Evolutionary conservation across 2,888 invertebrate species (phyloP).

Genomic region (Dicyrtomina minuta): DNA sequence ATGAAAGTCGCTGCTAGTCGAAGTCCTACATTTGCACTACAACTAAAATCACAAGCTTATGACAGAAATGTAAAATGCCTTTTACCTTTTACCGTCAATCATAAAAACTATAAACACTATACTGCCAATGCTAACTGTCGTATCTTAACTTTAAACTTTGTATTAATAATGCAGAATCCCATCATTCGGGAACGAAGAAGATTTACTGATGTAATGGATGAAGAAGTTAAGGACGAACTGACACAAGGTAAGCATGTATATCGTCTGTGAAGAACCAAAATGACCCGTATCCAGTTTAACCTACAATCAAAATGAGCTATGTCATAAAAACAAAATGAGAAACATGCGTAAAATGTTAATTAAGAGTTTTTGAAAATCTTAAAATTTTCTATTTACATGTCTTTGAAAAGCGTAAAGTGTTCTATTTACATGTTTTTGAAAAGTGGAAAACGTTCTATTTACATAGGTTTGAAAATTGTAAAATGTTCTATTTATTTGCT

Average conservation of each 20-base stretch:
- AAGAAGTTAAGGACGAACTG: conserved; percentile 89
- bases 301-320: too few relatives aligned
- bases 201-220: conserved; percentile 93
- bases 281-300: too few relatives aligned
- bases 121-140: neutral
- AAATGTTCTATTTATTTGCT: too few relatives aligned
- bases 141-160: conserved; percentile 1
- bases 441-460: too few relatives aligned
- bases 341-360: too few relatives aligned
- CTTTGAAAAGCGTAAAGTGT: too few relatives aligned
- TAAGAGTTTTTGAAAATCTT: too few relatives aligned
- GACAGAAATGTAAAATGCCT: conserved; percentile 48
- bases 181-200: conserved; percentile 85
- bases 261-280: too few relatives aligned
- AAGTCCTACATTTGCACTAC: conserved; percentile 63
- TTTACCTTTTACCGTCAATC: neutral
- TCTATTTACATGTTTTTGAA: too few relatives aligned
- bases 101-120: neutral
- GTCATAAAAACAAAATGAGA: too few relatives aligned
- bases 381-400: too few relatives aligned
- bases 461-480: too few relatives aligned
- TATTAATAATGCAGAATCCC: conserved; percentile 63
- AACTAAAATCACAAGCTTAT: conserved; percentile 47
- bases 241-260: conserved; percentile 60
- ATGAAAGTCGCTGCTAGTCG: conserved; percentile 87